Percentiles rank a stretch among this genome's conserved stretches.
Evolutionary conservation across 2,888 invertebrate genomes (phyloP).

Genomic region (Chrysotoxum bicinctum): DNA sequence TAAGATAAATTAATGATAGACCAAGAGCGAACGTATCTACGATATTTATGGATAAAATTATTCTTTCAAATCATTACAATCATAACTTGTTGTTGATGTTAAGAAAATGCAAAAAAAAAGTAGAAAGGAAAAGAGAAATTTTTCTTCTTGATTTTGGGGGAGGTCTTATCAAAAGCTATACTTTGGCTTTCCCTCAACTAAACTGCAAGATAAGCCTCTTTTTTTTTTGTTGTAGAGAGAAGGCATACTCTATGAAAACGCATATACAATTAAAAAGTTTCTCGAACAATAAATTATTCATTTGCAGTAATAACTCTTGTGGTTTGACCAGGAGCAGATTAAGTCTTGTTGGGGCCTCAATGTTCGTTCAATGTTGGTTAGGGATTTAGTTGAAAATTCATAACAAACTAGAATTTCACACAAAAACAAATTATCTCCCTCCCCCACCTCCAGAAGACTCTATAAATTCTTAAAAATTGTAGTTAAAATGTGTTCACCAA

Average conservation of each 20-base stretch:
- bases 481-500: too few species aligned
- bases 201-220: background rate
- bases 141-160: background rate
- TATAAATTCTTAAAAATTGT: too few species aligned
- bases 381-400: too few species aligned
- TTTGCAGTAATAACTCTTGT: conserved; percentile 44
- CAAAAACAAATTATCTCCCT: too few species aligned
- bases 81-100: conserved; percentile 10
- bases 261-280: conserved; percentile 27
- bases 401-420: too few species aligned
- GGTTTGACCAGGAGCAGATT: conserved; percentile 10
- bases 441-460: too few species aligned
- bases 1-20: conserved; percentile 39
- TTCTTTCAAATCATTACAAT: conserved; percentile 17
- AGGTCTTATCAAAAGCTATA: conserved; percentile 8
- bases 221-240: background rate
- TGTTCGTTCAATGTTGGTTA: too few species aligned
- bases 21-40: background rate
- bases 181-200: conserved; percentile 17
- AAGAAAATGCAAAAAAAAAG: background rate
- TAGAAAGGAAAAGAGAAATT: conserved; percentile 25
- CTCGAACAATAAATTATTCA: conserved; percentile 41
- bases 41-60: background rate
- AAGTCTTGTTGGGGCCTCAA: background rate
- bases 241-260: background rate